A percentile compares a stretch with the other conserved stretches of the same genome.
Conservation (phyloP, 1,140 invertebrate species). For the Scaptomyza pallida region DNA sequence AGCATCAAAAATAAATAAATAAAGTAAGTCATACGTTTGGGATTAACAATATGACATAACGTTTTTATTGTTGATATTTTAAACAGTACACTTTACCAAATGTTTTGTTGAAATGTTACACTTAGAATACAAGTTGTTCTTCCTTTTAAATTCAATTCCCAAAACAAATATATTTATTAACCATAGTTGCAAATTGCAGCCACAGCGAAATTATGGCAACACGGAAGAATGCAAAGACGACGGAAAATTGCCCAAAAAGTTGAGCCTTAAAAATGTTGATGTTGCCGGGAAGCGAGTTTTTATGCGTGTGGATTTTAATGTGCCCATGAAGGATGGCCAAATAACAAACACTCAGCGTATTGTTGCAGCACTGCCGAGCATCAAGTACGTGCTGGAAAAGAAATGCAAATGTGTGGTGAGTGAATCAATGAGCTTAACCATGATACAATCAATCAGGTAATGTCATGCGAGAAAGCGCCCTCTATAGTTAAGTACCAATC, state of each 20-base stretch:
- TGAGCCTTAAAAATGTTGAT: constrained; percentile 91
- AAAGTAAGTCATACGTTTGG: not conserved
- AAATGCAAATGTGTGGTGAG: constrained; percentile 93
- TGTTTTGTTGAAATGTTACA: constrained; percentile 3
- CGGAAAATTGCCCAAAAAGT: constrained; percentile 86
- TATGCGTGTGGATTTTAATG: constrained; percentile 99
- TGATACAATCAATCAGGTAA: no score
- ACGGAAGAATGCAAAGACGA: not conserved
- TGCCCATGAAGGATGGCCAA: constrained; percentile 97
- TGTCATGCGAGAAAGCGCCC: no score
- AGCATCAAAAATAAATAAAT: no score
- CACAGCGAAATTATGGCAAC: not conserved
- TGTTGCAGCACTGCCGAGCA: constrained; percentile 96
- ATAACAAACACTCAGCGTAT: constrained; percentile 99
- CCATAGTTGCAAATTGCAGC: not conserved
- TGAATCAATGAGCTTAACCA: not conserved
- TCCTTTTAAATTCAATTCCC: not conserved
- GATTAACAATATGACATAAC: constrained; percentile 9
- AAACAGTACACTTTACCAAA: not conserved
- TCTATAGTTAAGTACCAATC: no score
- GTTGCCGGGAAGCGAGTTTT: constrained; percentile 91
- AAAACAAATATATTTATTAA: not conserved
- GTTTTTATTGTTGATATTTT: not conserved
- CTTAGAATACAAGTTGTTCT: not conserved
- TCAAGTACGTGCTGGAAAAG: constrained; percentile 96